A percentile compares a stretch with the other conserved stretches of the same genome.
Evolutionary conservation across 2,888 invertebrate species (phyloP).

Genomic region (Flexamia atlantica): DNA sequence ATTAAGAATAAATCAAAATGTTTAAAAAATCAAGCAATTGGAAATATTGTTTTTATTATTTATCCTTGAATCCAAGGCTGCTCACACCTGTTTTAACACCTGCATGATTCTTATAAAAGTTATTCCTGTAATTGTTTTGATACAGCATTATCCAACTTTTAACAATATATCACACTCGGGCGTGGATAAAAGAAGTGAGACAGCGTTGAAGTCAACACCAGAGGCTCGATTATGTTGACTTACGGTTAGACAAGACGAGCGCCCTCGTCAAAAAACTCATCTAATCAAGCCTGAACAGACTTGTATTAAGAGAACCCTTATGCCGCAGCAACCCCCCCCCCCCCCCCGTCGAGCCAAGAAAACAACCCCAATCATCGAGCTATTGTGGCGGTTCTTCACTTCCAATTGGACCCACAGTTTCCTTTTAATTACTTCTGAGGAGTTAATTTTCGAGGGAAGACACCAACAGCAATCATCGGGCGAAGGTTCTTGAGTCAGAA

Average conservation of each 20-base stretch:
- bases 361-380: slow-evolving; percentile 37
- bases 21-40: no score
- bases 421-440: slow-evolving; percentile 19
- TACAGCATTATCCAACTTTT: no score
- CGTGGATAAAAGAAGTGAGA: no score
- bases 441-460: slow-evolving; percentile 18
- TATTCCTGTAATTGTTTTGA: no score
- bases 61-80: no score
- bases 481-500: not conserved
- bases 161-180: no score
- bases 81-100: no score
- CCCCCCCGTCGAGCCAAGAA: slow-evolving; percentile 2
- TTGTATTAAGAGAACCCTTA: slow-evolving; percentile 35
- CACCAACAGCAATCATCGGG: not conserved
- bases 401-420: slow-evolving; percentile 7
- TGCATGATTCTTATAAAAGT: no score
- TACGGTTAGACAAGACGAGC: slow-evolving; percentile 20
- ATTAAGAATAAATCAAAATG: no score
- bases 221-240: slow-evolving; percentile 7
- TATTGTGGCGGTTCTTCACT: slow-evolving; percentile 21
- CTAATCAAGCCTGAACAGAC: slow-evolving; percentile 26
- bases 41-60: no score
- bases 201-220: not conserved
- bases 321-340: not conserved
- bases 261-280: slow-evolving; percentile 28